phyloP scores from a whole-genome alignment of 2,888 invertebrate genomes.

The Monochamus alternatus region DNA sequence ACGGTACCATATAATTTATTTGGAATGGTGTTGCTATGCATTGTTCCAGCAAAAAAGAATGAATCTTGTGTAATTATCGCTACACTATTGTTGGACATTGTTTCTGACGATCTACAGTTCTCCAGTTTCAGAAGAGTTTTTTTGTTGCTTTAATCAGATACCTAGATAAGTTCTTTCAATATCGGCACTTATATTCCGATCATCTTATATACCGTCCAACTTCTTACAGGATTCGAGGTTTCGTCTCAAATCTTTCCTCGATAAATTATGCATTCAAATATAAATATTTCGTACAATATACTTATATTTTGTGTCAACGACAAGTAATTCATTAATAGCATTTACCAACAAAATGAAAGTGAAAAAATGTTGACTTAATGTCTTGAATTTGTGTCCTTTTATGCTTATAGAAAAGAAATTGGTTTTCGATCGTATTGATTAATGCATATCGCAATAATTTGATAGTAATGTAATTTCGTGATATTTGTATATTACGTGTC shows the following conservation, averaged over 20 bases:
- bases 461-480: not conserved
- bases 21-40: conserved; percentile 68
- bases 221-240: too few relatives aligned
- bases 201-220: too few relatives aligned
- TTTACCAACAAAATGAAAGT: conserved; percentile 76
- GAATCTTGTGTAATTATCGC: conserved; percentile 73
- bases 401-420: conserved; percentile 49
- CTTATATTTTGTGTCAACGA: too few relatives aligned
- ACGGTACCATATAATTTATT: conserved; percentile 50
- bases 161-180: too few relatives aligned
- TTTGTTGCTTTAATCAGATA: too few relatives aligned
- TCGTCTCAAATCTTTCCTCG: too few relatives aligned
- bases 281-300: too few relatives aligned
- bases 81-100: conserved; percentile 60
- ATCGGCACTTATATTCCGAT: too few relatives aligned
- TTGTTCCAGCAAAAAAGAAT: conserved; percentile 72
- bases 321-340: too few relatives aligned
- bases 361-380: conserved; percentile 78
- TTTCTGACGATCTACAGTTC: too few relatives aligned
- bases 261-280: too few relatives aligned
- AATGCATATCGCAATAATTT: not conserved
- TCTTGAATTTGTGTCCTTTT: conserved; percentile 75
- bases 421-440: not conserved
- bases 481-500: conserved; percentile 4
- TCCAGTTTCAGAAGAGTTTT: too few relatives aligned